Evolutionary conservation across 1,140 invertebrate genomes (phyloP).

Genomic region (Lethocerus indicus): DNA sequence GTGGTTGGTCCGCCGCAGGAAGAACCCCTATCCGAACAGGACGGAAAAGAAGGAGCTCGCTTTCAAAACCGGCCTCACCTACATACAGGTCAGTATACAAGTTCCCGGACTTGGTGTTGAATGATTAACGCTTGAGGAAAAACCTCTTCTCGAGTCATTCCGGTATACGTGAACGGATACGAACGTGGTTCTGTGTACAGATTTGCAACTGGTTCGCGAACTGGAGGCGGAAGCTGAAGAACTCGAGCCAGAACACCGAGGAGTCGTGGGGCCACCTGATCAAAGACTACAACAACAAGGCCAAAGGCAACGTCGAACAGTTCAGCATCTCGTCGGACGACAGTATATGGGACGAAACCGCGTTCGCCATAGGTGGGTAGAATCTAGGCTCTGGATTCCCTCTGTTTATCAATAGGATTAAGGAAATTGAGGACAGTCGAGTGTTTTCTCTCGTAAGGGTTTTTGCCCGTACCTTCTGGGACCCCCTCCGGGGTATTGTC

Average conservation of each 20-base stretch:
- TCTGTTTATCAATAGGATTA: too few species aligned
- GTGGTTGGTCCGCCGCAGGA: slow-evolving; percentile 46
- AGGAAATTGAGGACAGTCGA: too few species aligned
- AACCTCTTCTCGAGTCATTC: not conserved
- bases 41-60: slow-evolving; percentile 51
- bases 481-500: too few species aligned
- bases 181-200: slow-evolving; percentile 22
- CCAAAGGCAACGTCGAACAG: slow-evolving; percentile 51
- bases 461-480: too few species aligned
- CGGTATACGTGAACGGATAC: not conserved
- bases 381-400: too few species aligned
- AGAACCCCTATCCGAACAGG: slow-evolving; percentile 53
- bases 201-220: slow-evolving; percentile 65
- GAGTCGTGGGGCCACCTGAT: slow-evolving; percentile 52
- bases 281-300: slow-evolving; percentile 50
- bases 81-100: slow-evolving; percentile 52
- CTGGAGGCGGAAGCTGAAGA: slow-evolving; percentile 52
- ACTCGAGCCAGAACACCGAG: slow-evolving; percentile 41
- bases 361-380: slow-evolving; percentile 6
- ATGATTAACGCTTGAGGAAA: too few species aligned
- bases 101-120: too few species aligned
- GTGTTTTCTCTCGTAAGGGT: too few species aligned
- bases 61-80: slow-evolving; percentile 46
- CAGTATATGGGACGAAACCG: slow-evolving; percentile 46
- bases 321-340: slow-evolving; percentile 55